phyloP scores from a whole-genome alignment of 2,797 vertebrate species.

The Ciconia nigra region DNA sequence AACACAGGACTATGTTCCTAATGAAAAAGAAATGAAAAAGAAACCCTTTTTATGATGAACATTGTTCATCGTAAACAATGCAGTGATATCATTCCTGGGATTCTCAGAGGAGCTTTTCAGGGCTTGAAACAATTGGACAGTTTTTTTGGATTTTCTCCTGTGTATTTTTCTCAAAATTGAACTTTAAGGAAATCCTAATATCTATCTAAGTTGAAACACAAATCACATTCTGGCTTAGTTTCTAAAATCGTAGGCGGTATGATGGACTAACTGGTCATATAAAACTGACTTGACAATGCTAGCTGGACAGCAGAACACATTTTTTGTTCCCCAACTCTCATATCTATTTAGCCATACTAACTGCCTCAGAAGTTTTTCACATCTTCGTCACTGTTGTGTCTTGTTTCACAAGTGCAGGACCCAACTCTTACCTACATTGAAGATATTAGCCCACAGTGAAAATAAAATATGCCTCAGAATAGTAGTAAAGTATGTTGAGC shows the following conservation, averaged over 20 bases:
- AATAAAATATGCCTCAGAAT: neutral
- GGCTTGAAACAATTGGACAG: neutral
- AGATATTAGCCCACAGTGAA: neutral
- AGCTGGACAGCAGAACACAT: neutral
- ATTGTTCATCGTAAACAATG: neutral
- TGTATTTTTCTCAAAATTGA: conserved; percentile 6
- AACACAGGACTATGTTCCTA: neutral
- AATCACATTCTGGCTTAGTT: neutral
- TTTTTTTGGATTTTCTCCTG: conserved; percentile 5
- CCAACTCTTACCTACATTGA: neutral
- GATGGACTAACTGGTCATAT: neutral
- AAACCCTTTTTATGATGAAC: neutral
- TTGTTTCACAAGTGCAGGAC: neutral
- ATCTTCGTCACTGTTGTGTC: neutral
- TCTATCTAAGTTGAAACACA: neutral
- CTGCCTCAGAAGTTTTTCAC: neutral
- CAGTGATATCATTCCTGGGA: neutral
- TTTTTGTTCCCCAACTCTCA: neutral
- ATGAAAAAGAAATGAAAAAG: conserved; percentile 13
- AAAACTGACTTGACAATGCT: neutral
- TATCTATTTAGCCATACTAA: neutral
- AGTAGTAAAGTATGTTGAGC: neutral
- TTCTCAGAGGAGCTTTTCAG: neutral
- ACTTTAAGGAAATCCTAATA: neutral
- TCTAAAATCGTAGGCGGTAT: neutral